Evolutionary conservation across 2,113 vertebrate genomes (phyloP).

Genomic region (Megaptera novaeangliae): DNA sequence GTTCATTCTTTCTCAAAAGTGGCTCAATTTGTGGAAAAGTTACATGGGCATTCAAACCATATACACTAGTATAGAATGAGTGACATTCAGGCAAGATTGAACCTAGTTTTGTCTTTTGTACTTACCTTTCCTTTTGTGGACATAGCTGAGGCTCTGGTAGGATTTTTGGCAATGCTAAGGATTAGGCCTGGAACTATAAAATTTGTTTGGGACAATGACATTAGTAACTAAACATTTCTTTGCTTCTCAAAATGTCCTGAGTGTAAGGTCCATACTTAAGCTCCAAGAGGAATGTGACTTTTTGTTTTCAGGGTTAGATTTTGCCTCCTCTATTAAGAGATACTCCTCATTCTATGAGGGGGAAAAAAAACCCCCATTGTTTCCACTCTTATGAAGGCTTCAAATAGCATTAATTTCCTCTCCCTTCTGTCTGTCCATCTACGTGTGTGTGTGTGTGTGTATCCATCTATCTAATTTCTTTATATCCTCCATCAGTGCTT

Average conservation of each 20-base stretch:
- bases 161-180: neutral
- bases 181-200: neutral
- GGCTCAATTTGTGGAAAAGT: neutral
- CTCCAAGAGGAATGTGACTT: neutral
- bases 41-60: neutral
- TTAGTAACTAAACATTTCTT: neutral
- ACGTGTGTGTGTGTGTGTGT: fast-evolving
- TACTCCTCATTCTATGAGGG: neutral
- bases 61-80: neutral
- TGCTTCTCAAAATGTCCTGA: neutral
- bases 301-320: neutral
- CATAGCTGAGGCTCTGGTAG: neutral
- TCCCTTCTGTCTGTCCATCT: neutral
- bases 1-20: neutral
- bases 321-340: neutral
- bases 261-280: neutral
- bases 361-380: neutral
- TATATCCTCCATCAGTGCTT: neutral
- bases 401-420: neutral
- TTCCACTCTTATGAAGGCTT: neutral
- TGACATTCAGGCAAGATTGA: neutral
- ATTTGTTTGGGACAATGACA: neutral
- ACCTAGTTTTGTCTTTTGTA: neutral
- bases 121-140: neutral
- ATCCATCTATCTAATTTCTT: neutral